phyloP scores from a whole-genome alignment of 2,888 invertebrate genomes.

The Drosophila colorata region DNA sequence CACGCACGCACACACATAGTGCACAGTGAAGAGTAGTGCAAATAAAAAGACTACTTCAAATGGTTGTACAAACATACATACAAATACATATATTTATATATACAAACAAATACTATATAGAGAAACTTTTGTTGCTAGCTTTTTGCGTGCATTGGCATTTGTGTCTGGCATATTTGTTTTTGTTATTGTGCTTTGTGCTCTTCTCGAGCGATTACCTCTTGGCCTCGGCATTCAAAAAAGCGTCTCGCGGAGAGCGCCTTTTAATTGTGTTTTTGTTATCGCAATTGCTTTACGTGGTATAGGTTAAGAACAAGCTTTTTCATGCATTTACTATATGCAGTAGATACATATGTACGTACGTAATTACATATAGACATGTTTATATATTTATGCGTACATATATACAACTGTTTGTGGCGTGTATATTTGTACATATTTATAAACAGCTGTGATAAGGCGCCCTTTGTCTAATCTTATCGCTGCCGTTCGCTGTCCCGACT shows the following conservation, averaged over 20 bases:
- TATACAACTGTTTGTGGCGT: constrained; percentile 15
- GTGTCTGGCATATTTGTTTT: constrained; percentile 42
- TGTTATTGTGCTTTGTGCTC: constrained; percentile 37
- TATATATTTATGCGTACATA: background rate
- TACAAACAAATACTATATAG: constrained; percentile 17
- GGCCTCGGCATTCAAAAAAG: constrained; percentile 68
- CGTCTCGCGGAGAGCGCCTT: constrained; percentile 40
- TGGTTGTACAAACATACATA: constrained; percentile 37
- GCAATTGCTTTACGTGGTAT: constrained; percentile 61
- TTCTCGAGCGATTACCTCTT: constrained; percentile 67
- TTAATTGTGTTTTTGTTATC: constrained; percentile 64
- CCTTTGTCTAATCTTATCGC: constrained; percentile 65
- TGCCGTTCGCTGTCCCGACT: background rate
- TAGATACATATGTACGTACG: background rate
- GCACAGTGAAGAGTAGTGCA: constrained; percentile 52
- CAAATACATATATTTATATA: background rate
- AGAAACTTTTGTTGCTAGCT: constrained; percentile 44
- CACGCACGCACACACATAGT: constrained; percentile 21
- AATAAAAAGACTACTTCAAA: constrained; percentile 59
- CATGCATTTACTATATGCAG: constrained; percentile 20
- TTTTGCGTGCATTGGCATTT: constrained; percentile 54
- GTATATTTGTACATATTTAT: constrained; percentile 20
- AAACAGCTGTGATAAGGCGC: constrained; percentile 60
- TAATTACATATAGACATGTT: background rate
- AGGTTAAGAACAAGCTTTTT: constrained; percentile 67